Percentiles rank a stretch among this genome's conserved stretches.
Conservation (phyloP, 2,888 invertebrate species). For the Rotaria socialis region DNA sequence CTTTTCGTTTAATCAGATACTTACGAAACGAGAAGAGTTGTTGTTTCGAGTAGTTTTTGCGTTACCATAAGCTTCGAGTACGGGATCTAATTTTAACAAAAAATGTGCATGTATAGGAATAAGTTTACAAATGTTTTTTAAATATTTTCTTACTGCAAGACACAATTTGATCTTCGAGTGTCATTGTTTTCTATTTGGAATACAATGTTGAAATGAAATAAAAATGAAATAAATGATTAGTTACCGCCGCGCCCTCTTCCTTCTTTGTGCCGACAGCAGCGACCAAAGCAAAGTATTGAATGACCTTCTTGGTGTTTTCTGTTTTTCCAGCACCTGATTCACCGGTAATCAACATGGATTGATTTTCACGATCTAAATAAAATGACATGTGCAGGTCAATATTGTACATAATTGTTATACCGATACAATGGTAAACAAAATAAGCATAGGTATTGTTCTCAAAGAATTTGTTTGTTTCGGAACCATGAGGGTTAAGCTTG, state of each 20-base stretch:
- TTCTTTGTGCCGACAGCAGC: slow-evolving; percentile 72
- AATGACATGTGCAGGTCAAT: no score
- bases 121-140: no score
- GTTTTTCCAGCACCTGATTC: slow-evolving; percentile 68
- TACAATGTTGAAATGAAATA: not conserved
- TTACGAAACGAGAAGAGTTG: slow-evolving; percentile 89
- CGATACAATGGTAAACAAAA: no score
- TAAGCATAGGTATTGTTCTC: no score
- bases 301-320: slow-evolving; percentile 99
- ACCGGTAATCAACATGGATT: not conserved
- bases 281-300: slow-evolving; percentile 97
- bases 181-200: not conserved
- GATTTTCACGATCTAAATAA: no score
- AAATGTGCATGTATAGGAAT: no score
- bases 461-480: no score
- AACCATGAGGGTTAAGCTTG: no score
- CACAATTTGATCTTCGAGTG: not conserved
- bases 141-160: not conserved
- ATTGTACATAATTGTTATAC: no score
- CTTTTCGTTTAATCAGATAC: no score
- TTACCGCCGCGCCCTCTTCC: slow-evolving; percentile 28
- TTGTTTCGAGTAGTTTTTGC: slow-evolving; percentile 99
- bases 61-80: slow-evolving; percentile 80
- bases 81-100: no score
- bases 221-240: not conserved